phyloP scores from a whole-genome alignment of 2,113 vertebrate species.

The Dermatemys mawii region DNA sequence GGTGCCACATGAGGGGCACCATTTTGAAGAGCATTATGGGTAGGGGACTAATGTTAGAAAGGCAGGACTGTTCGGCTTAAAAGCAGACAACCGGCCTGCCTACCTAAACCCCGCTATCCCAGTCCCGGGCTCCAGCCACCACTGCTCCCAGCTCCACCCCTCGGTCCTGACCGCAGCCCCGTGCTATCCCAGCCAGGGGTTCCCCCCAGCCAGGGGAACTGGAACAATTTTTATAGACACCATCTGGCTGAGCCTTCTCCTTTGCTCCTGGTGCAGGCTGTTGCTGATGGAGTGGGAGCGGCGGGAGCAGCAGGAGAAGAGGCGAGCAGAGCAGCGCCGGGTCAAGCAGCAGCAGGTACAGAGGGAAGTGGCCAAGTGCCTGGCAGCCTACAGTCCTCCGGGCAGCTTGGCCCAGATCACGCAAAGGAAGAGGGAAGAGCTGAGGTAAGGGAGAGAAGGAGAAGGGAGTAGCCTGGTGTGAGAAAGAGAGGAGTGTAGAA shows the following conservation, averaged over 20 bases:
- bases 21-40: not conserved
- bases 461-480: accelerated
- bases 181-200: not conserved
- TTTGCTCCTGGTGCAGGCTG: not conserved
- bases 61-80: not conserved
- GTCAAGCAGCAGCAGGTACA: slow-evolving; percentile 40
- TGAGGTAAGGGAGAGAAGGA: slow-evolving; percentile 53
- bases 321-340: slow-evolving; percentile 20
- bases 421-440: slow-evolving; percentile 58
- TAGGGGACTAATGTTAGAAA: too few relatives aligned
- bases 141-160: not conserved
- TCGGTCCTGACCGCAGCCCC: not conserved
- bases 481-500: too few relatives aligned
- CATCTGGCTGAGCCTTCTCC: not conserved
- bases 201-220: not conserved
- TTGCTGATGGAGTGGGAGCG: slow-evolving; percentile 54
- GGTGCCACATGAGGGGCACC: not conserved
- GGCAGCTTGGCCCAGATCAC: accelerated
- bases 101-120: too few relatives aligned
- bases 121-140: too few relatives aligned
- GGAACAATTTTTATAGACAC: too few relatives aligned
- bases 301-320: slow-evolving; percentile 23
- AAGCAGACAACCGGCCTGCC: not conserved
- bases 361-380: slow-evolving; percentile 58
- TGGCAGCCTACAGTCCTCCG: slow-evolving; percentile 37